Percentiles rank a stretch among this genome's conserved stretches.
These are phyloP conservation scores for Cavia porcellus DNA, from an alignment of 2,113 vertebrate species.

Conservation along the genomic window DNA sequence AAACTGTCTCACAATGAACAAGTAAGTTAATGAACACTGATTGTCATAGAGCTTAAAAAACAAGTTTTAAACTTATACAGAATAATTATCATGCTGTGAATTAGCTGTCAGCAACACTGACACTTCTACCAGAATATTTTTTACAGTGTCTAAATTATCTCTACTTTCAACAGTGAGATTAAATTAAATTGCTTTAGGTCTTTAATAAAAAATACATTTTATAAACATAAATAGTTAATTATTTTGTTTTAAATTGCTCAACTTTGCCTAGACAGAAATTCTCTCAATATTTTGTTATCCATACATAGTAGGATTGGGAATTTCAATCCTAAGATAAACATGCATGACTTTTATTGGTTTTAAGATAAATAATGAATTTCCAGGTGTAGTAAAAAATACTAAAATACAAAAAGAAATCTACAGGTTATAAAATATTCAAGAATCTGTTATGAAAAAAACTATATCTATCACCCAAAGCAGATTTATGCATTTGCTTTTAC, in stretches of 20 bases:
- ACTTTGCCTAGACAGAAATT: not conserved
- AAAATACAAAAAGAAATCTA: not conserved
- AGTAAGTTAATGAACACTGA: not conserved
- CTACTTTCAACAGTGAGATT: not conserved
- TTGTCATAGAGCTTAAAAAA: not conserved
- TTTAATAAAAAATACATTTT: not conserved
- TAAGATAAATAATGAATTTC: constrained; percentile 21
- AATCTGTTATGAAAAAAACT: constrained; percentile 46
- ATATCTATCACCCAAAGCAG: not conserved
- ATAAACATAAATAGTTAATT: not conserved
- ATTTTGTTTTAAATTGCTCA: not conserved
- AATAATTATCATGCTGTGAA: not conserved
- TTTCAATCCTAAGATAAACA: not conserved
- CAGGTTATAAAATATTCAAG: constrained; percentile 64
- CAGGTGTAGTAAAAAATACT: not conserved
- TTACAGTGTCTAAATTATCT: not conserved
- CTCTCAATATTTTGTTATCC: not conserved
- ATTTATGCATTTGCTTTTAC: constrained; percentile 40
- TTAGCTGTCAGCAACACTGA: not conserved
- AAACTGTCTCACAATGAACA: not conserved
- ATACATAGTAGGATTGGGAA: not conserved
- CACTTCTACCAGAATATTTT: not conserved
- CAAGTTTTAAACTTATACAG: not conserved
- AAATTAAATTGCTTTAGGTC: not conserved
- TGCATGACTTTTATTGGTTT: not conserved